Conservation (phyloP, 2,797 vertebrate genomes). For the Valencia hispanica region DNA sequence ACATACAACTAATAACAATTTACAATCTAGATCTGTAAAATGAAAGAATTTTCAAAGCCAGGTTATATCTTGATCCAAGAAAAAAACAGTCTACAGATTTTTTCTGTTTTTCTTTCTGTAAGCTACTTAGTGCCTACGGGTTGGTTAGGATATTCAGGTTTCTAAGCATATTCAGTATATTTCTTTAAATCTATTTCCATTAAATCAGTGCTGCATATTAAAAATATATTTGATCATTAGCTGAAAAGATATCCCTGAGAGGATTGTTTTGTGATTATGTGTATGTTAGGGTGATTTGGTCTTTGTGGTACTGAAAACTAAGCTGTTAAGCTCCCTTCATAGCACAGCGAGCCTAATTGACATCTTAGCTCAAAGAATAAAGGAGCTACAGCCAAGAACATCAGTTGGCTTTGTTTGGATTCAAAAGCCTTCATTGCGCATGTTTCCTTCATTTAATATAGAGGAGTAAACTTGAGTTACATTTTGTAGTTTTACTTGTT, state of each 20-base stretch:
- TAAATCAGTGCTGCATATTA: neutral
- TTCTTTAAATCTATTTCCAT: neutral
- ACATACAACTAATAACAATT: neutral
- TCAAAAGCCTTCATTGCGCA: slow-evolving; percentile 20
- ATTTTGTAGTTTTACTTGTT: neutral
- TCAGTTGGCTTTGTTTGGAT: slow-evolving; percentile 25
- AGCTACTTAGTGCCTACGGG: neutral
- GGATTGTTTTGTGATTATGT: neutral
- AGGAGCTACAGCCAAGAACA: slow-evolving; percentile 10
- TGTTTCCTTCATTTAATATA: slow-evolving; percentile 31
- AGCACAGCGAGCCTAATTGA: slow-evolving; percentile 3
- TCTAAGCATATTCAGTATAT: neutral
- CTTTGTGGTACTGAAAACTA: neutral
- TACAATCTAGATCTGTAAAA: neutral
- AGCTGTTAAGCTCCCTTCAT: neutral
- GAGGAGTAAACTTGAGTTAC: neutral
- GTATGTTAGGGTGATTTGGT: neutral
- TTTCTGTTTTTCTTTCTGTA: neutral
- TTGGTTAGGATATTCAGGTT: neutral
- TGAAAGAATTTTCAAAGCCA: neutral
- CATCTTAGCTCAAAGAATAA: neutral
- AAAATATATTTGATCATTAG: neutral
- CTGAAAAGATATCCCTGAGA: neutral
- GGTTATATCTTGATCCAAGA: neutral
- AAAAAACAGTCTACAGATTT: neutral